phyloP scores from a whole-genome alignment of 2,113 vertebrate genomes.

The Aplodontia rufa region DNA sequence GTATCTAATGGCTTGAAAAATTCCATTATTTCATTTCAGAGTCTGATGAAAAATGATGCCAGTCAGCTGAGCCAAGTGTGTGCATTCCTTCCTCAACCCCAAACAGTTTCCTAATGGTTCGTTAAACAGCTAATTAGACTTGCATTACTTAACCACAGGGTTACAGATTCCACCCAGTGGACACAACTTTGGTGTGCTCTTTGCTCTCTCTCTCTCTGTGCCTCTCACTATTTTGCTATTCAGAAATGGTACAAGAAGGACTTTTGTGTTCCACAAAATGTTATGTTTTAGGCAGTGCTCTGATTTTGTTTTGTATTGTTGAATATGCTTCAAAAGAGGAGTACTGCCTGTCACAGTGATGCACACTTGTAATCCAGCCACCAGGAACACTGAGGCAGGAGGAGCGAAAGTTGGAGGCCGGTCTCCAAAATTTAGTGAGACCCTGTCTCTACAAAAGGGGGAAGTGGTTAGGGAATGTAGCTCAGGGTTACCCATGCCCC shows the following conservation, averaged over 20 bases:
- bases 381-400: too few relatives aligned
- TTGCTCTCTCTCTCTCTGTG: background rate
- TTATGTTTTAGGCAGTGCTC: background rate
- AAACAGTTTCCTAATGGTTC: constrained; percentile 32
- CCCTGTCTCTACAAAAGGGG: too few relatives aligned
- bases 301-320: constrained; percentile 33
- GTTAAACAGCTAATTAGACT: constrained; percentile 48
- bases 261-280: background rate
- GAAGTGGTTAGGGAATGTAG: too few relatives aligned
- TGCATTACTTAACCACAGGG: background rate
- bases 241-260: background rate
- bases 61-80: constrained; percentile 34
- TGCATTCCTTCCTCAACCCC: background rate
- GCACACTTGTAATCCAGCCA: too few relatives aligned
- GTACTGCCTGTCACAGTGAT: too few relatives aligned
- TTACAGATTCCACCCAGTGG: background rate
- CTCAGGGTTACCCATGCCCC: too few relatives aligned
- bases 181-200: background rate
- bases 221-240: background rate
- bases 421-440: too few relatives aligned
- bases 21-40: constrained; percentile 51
- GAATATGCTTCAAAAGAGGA: background rate
- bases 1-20: background rate
- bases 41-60: constrained; percentile 32
- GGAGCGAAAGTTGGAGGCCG: too few relatives aligned